Conservation (phyloP, 30 jellyfish, hydroid and myxozoan species). For the Nemopilema nomurai region DNA sequence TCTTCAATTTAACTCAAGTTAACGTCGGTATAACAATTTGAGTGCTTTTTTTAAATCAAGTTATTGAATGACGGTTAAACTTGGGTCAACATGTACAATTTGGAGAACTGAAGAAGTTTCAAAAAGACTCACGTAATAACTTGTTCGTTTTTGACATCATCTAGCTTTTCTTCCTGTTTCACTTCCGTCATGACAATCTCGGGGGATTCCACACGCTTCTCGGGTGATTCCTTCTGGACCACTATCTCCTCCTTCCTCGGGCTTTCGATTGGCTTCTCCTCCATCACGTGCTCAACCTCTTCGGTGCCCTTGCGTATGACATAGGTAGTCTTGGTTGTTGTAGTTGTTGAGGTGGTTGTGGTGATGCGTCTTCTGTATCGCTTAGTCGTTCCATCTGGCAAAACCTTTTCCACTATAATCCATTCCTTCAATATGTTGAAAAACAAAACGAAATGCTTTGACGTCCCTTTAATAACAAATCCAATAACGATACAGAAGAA, state of each 20-base stretch:
- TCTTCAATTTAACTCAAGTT: no score
- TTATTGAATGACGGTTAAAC: no score
- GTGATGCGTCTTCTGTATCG: constrained; percentile 72
- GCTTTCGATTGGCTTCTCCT: constrained; percentile 63
- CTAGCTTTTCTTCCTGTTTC: not conserved
- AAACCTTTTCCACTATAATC: constrained; percentile 56
- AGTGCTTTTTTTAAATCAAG: no score
- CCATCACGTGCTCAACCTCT: constrained; percentile 66
- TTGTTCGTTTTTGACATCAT: not conserved
- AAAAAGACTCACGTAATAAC: not conserved
- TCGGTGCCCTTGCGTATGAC: constrained; percentile 61
- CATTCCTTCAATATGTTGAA: constrained; percentile 62
- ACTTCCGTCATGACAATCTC: constrained; percentile 8
- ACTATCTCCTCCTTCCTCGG: constrained; percentile 8
- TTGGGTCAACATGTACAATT: not conserved
- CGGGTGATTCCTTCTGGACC: not conserved
- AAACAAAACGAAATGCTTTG: not conserved
- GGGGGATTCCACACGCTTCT: constrained; percentile 25
- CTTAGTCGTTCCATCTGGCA: constrained; percentile 79
- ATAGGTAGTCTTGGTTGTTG: constrained; percentile 49
- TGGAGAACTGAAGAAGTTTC: not conserved
- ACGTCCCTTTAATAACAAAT: not conserved
- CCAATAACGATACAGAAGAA: no score
- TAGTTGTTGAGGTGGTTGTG: constrained; percentile 45
- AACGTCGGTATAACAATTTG: no score